phyloP scores from a whole-genome alignment of 1,140 invertebrate species.

The Dinoponera quadriceps region DNA sequence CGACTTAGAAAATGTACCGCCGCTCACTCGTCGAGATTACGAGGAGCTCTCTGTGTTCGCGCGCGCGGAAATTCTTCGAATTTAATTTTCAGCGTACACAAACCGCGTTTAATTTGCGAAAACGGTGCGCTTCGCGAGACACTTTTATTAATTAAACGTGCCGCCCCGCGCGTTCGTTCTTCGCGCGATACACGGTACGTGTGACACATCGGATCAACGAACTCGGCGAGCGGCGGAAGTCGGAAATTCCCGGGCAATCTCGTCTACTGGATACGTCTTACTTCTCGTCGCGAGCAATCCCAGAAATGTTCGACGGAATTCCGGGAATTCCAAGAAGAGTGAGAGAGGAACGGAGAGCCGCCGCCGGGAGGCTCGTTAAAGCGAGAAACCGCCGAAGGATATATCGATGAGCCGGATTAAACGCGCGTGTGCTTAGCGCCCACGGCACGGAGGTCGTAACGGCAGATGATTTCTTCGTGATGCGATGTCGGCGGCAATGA shows the following conservation, averaged over 20 bases:
- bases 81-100: background rate
- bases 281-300: constrained; percentile 56
- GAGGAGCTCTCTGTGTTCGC: background rate
- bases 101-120: background rate
- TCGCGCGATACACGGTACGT: background rate
- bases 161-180: background rate
- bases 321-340: constrained; percentile 47
- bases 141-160: constrained; percentile 10
- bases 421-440: background rate
- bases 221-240: constrained; percentile 47
- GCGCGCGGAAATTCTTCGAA: background rate
- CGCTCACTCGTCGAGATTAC: background rate
- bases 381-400: background rate
- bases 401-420: background rate
- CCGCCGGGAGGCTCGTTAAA: constrained; percentile 6
- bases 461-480: too few species aligned
- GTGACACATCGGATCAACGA: constrained; percentile 52
- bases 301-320: constrained; percentile 49
- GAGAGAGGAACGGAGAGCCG: constrained; percentile 38
- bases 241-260: constrained; percentile 48
- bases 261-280: constrained; percentile 60
- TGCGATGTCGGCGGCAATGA: too few species aligned
- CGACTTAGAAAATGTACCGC: background rate
- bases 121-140: background rate
- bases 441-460: too few species aligned